phyloP scores from a whole-genome alignment of 2,888 invertebrate species.

The Epiperipatus broadwayi region DNA sequence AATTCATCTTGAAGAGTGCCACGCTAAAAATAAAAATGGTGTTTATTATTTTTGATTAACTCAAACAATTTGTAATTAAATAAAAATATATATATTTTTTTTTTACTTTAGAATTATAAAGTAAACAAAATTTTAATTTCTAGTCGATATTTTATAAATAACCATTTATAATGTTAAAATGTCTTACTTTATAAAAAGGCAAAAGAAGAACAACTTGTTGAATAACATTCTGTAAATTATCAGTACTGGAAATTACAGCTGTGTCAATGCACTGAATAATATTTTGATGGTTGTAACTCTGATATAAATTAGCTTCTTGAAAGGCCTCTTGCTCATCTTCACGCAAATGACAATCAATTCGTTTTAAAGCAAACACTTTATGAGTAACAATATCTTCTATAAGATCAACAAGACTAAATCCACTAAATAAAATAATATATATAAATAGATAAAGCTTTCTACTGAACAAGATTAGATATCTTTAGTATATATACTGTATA shows the following conservation, averaged over 20 bases:
- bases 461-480: too few species aligned
- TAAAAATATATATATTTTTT: too few species aligned
- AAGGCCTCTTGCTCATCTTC: constrained; percentile 49
- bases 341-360: constrained; percentile 55
- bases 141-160: too few species aligned
- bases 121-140: too few species aligned
- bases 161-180: too few species aligned
- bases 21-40: constrained; percentile 32
- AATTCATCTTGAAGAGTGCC: constrained; percentile 54
- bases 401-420: constrained; percentile 58
- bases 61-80: too few species aligned
- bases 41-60: constrained; percentile 7
- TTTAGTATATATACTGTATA: too few species aligned
- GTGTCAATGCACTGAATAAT: constrained; percentile 51
- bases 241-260: constrained; percentile 34
- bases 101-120: too few species aligned
- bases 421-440: too few species aligned
- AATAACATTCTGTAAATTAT: constrained; percentile 30
- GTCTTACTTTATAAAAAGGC: constrained; percentile 45
- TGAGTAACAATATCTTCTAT: constrained; percentile 46
- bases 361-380: constrained; percentile 52
- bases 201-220: constrained; percentile 45
- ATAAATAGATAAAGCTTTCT: neutral
- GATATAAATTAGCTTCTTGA: constrained; percentile 52
- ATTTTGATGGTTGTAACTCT: constrained; percentile 47